Base-by-base conservation (phyloP, 2,888 invertebrate species). In the Apamea monoglypha region DNA sequence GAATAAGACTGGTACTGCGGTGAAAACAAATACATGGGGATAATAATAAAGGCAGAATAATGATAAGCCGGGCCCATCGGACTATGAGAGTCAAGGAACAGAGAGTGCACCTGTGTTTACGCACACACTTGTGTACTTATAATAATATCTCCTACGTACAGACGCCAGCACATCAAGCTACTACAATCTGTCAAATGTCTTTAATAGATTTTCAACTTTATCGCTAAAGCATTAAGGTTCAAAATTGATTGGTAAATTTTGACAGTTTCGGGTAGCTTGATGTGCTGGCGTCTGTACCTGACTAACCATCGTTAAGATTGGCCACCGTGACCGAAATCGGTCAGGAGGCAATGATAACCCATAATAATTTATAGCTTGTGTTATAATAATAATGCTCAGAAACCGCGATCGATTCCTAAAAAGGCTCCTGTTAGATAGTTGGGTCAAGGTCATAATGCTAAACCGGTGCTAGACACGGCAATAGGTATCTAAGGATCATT, bases 371-470 rank as follows among this genome's bases (percentile, higher is more conserved):
- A 40, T n/a, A 66, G 25, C 36, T 40, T 1, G 16, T 8, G 25
- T 32, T 70, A 16, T 18, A n/a, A 36, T 50, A 25, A 16, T 18
- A n/a, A 36, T 50, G 32, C 12, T 36, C 53, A 36, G 36, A 18
- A 18, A n/a, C 56, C 53, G 56, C 36, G 7, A 56, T 36, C 70
- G 80, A 32, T 25, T 25, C 18, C 47, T 68, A 40, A 67, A 36
- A 78, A 67, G 36, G 59, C 25, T 68, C 29, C 36, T 29, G 69
- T 59, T 16, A 50, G 56, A 56, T 36, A 59, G 47, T 6, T 80
- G 2, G 59, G 68, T 80, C 68, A 80, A 76, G 59, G 59, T 29
- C 21, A 78, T 50, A 1, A 25, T 40, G 29, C 21, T 21, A 61
- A 76, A 18, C 25, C 5, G 0, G 29, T 29, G 32, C 25, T 74